These are phyloP conservation scores for Tortrix viridana DNA, from an alignment of 2,888 invertebrate species.

Conservation along the genomic window DNA sequence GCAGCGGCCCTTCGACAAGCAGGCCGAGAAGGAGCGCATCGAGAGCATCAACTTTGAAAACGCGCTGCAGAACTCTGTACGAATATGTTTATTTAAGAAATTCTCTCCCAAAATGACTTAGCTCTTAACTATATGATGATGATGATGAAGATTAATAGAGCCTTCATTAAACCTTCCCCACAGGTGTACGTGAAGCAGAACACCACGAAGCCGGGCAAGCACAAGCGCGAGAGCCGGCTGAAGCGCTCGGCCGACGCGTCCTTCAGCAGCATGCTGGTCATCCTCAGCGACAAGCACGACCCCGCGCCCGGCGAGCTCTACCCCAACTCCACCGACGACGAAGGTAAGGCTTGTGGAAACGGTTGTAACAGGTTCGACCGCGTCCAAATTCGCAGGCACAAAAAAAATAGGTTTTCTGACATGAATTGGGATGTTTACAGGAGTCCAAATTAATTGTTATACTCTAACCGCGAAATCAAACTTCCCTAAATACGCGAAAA, in stretches of 20 bases:
- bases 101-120: too few relatives aligned
- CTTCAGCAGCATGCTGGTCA: conserved; percentile 70
- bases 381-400: too few relatives aligned
- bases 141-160: too few relatives aligned
- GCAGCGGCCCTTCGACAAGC: conserved; percentile 61
- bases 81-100: conserved; percentile 47
- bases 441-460: too few relatives aligned
- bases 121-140: too few relatives aligned
- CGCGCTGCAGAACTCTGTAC: conserved; percentile 90
- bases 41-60: conserved; percentile 91
- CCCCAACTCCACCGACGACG: conserved; percentile 61
- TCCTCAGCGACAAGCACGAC: conserved; percentile 58
- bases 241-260: conserved; percentile 64
- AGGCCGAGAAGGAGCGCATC: conserved; percentile 79
- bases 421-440: too few relatives aligned
- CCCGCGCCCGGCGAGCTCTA: conserved; percentile 57
- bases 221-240: conserved; percentile 45
- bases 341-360: conserved; percentile 47
- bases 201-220: conserved; percentile 42
- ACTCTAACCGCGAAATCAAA: too few relatives aligned
- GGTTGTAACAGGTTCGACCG: too few relatives aligned
- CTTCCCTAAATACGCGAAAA: too few relatives aligned
- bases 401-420: too few relatives aligned
- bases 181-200: conserved; percentile 68
- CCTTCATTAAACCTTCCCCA: neutral